A percentile compares a stretch with the other conserved stretches of the same genome.
Evolutionary conservation across 2,888 invertebrate genomes (phyloP).

Genomic region (Gymnocheta viridis): DNA sequence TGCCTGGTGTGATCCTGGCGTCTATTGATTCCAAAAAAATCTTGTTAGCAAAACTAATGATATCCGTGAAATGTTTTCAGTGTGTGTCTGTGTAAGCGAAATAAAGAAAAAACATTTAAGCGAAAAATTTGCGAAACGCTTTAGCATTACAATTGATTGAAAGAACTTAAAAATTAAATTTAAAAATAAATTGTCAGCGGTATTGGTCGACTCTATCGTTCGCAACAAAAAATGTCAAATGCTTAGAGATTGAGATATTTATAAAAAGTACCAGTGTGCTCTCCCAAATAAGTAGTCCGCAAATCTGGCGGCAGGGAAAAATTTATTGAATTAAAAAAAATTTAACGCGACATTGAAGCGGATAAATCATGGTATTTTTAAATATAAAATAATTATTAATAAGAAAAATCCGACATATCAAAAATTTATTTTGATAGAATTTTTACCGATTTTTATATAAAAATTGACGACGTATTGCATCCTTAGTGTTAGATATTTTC

Average conservation of each 20-base stretch:
- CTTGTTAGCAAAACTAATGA: conserved; percentile 55
- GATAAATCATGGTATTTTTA: too few relatives aligned
- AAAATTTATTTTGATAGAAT: too few relatives aligned
- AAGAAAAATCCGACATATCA: too few relatives aligned
- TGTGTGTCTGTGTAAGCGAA: neutral
- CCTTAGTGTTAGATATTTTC: too few relatives aligned
- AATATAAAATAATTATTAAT: too few relatives aligned
- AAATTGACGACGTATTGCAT: too few relatives aligned
- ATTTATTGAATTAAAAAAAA: neutral
- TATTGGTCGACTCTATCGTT: neutral
- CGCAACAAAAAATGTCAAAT: neutral
- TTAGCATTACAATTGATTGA: neutral
- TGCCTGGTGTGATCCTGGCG: conserved; percentile 11
- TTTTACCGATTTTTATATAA: too few relatives aligned
- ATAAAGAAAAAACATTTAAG: conserved; percentile 2
- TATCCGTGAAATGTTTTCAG: conserved; percentile 43
- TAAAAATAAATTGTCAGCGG: neutral
- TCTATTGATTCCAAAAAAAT: neutral
- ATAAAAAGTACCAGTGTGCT: too few relatives aligned
- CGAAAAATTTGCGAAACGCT: neutral
- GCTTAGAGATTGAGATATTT: too few relatives aligned
- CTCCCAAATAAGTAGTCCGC: too few relatives aligned
- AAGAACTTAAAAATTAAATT: neutral
- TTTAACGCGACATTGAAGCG: neutral
- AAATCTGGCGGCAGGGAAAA: too few relatives aligned